A percentile compares a stretch with the other conserved stretches of the same genome.
Conservation (phyloP, 2,797 vertebrate species). For the Siniperca obscura region DNA sequence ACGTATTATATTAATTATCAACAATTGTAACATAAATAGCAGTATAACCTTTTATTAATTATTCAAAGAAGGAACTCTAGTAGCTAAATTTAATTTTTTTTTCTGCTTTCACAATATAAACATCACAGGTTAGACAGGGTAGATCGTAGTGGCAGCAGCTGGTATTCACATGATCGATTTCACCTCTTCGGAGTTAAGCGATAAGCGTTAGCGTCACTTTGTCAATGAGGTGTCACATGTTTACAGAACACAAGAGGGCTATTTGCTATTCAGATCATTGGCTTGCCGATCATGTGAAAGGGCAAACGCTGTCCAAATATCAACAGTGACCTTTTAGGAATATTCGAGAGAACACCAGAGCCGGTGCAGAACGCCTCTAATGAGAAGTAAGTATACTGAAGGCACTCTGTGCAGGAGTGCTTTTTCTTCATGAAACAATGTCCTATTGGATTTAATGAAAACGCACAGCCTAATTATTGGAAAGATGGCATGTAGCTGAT, state of each 20-base stretch:
- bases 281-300: conserved; percentile 80
- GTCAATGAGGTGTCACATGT: conserved; percentile 71
- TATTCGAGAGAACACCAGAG: conserved; percentile 73
- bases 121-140: neutral
- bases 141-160: neutral
- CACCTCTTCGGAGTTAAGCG: conserved; percentile 34
- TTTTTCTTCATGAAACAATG: conserved; percentile 55
- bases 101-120: neutral
- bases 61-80: neutral
- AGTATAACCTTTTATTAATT: neutral
- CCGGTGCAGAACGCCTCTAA: conserved; percentile 64
- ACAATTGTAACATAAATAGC: neutral
- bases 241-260: conserved; percentile 67
- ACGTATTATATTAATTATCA: neutral
- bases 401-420: conserved; percentile 14
- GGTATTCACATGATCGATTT: conserved; percentile 40
- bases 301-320: conserved; percentile 88
- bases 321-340: conserved; percentile 88
- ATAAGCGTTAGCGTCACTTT: conserved; percentile 39
- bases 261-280: conserved; percentile 81
- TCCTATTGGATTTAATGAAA: conserved; percentile 64
- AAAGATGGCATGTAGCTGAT: conserved; percentile 42
- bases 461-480: conserved; percentile 66
- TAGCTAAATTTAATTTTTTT: neutral
- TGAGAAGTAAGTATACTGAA: conserved; percentile 68